A percentile compares a stretch with the other conserved stretches of the same genome.
Conservation (phyloP, 92 coral and sea anemone genomes). For the Pocillopora meandrina region DNA sequence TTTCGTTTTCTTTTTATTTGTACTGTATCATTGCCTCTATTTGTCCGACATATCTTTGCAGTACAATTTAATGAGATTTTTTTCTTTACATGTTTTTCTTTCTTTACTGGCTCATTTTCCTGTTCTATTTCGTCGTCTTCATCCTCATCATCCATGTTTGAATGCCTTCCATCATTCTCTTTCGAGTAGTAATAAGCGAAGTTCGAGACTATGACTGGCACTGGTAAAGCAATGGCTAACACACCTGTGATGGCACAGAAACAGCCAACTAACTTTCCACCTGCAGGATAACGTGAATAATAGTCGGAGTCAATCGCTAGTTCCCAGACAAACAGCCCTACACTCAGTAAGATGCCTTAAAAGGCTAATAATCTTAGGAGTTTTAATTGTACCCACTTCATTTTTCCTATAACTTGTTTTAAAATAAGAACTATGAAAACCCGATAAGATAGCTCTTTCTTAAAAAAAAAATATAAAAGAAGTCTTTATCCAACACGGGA, state of each 20-base stretch:
- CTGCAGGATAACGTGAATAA: slow-evolving; percentile 27
- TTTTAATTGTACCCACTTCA: too few relatives aligned
- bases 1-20: slow-evolving; percentile 29
- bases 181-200: slow-evolving; percentile 88
- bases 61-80: background rate
- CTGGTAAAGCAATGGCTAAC: slow-evolving; percentile 85
- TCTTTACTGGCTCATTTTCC: background rate
- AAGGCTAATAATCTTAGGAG: background rate
- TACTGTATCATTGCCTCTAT: background rate
- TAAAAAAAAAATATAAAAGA: too few relatives aligned
- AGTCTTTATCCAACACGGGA: too few relatives aligned
- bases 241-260: slow-evolving; percentile 92
- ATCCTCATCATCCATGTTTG: slow-evolving; percentile 44
- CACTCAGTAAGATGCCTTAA: background rate
- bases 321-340: background rate
- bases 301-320: background rate
- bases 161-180: slow-evolving; percentile 66
- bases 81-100: slow-evolving; percentile 18
- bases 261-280: slow-evolving; percentile 88
- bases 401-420: too few relatives aligned
- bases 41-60: slow-evolving; percentile 2
- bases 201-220: slow-evolving; percentile 89
- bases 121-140: slow-evolving; percentile 32
- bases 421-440: too few relatives aligned
- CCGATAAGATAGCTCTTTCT: too few relatives aligned